Percentiles rank a stretch among this genome's conserved stretches.
Evolutionary conservation across 2,113 vertebrate species (phyloP).

Genomic region (Regulus satrapa): DNA sequence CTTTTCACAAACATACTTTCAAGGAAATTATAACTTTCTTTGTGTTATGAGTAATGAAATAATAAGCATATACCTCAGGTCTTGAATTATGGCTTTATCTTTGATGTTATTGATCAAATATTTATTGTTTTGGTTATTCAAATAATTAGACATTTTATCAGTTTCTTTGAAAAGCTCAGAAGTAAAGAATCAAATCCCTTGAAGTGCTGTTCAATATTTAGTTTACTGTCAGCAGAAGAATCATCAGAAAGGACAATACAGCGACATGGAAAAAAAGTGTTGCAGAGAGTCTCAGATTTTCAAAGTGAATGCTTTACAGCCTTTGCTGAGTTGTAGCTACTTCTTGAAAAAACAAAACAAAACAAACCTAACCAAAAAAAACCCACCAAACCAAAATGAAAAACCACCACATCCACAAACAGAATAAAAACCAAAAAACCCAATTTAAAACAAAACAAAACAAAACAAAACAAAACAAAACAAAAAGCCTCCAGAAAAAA

Average conservation of each 20-base stretch:
- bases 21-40: not conserved
- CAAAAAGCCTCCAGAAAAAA: too few species aligned
- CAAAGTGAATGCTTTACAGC: not conserved
- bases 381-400: too few species aligned
- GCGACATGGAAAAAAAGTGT: not conserved
- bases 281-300: not conserved
- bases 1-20: not conserved
- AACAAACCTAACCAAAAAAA: too few species aligned
- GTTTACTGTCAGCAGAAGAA: constrained; percentile 18
- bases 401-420: too few species aligned
- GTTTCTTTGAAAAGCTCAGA: constrained; percentile 8
- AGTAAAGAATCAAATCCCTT: not conserved
- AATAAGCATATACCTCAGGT: constrained; percentile 3
- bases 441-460: too few species aligned
- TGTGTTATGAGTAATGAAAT: not conserved
- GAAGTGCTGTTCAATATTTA: constrained; percentile 30
- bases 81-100: not conserved
- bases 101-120: constrained; percentile 52
- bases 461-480: too few species aligned
- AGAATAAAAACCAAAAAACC: too few species aligned
- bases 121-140: constrained; percentile 45
- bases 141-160: constrained; percentile 46
- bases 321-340: not conserved
- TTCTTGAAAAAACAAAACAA: not conserved
- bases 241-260: not conserved